Evolutionary conservation across 2,113 vertebrate species (phyloP), one percentile per base, ranked within the genome.

Genomic region (Melanostigma gelatinosum): DNA sequence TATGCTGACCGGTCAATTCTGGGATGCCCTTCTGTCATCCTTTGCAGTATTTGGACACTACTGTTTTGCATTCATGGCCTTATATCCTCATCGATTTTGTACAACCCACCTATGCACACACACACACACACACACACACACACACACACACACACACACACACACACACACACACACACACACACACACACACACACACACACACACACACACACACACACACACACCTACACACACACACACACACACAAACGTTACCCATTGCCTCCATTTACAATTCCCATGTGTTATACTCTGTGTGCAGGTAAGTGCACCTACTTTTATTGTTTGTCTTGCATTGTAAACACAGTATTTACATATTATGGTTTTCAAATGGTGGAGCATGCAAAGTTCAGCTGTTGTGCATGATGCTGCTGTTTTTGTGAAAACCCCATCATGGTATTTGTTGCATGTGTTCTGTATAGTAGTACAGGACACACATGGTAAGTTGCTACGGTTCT

Each of bases 41-140:
- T 77, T 86, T 73, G 62, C 78, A 50, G 52, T n/a, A 24, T 66
- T 46, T 78, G 76, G 48, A 83, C 64, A 67, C 38, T 75, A 76
- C 62, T 90, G 55, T 72, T 93, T 92, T 89, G 79, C 82, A 92
- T 92, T 93, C 82, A 75, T 73, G 72, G 63, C 83, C 74, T 85
- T 61, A 54, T 11, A 72, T 82, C 70, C 38, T 71, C 69, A 91
- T 93, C 24, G 88, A 91, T 92, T 88, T 82, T 77, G 22, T 79
- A 67, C 6, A 46, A 34, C 48, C 63, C 57, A 24, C 22, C 46
- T 55, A 38, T 16, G 34, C 40, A 61, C 42, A 54, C 40, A 60
- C 38, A 71, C 3, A 13, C 34, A 57, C 48, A 34, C 27, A 44
- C 50, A 70, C 42, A 65, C 3, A 13, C 38, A 61, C 55, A 29